Evolutionary conservation across 2,113 vertebrate species (phyloP).

Genomic region (Brachypodius melanocephalos): DNA sequence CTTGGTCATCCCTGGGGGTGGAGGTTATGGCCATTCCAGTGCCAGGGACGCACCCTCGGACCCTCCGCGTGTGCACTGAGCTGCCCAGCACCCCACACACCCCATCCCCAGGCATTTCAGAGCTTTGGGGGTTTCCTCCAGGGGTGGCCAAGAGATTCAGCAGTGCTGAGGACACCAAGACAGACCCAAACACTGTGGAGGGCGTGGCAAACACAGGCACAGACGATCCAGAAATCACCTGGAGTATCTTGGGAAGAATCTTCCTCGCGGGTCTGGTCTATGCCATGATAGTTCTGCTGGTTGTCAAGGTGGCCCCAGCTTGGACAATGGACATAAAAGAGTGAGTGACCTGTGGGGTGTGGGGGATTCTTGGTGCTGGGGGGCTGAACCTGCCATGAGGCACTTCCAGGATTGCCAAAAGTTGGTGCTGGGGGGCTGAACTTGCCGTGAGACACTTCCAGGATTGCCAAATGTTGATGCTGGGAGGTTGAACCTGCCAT

Average conservation of each 20-base stretch:
- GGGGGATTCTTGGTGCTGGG: too few relatives aligned
- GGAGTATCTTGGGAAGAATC: accelerated
- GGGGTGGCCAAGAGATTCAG: neutral
- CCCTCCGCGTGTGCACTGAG: neutral
- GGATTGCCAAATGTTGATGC: too few relatives aligned
- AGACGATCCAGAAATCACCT: accelerated
- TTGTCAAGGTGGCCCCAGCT: neutral
- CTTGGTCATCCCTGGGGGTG: neutral
- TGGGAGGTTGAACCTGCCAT: neutral
- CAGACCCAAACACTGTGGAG: too few relatives aligned
- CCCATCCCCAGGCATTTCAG: neutral
- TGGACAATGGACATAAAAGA: neutral
- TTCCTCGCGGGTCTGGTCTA: neutral
- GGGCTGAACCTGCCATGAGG: neutral
- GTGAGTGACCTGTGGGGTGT: neutral
- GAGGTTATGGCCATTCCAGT: neutral
- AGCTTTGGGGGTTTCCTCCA: neutral
- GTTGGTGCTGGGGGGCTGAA: neutral
- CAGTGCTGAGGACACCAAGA: neutral
- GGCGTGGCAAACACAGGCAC: accelerated
- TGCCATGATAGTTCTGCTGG: neutral
- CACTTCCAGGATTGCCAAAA: neutral
- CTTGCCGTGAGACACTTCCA: accelerated
- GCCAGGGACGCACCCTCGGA: accelerated
- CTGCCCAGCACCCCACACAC: neutral